A percentile compares a stretch with the other conserved stretches of the same genome.
phyloP scores from a whole-genome alignment of 2,797 vertebrate genomes.

The Buceros bicornis region DNA sequence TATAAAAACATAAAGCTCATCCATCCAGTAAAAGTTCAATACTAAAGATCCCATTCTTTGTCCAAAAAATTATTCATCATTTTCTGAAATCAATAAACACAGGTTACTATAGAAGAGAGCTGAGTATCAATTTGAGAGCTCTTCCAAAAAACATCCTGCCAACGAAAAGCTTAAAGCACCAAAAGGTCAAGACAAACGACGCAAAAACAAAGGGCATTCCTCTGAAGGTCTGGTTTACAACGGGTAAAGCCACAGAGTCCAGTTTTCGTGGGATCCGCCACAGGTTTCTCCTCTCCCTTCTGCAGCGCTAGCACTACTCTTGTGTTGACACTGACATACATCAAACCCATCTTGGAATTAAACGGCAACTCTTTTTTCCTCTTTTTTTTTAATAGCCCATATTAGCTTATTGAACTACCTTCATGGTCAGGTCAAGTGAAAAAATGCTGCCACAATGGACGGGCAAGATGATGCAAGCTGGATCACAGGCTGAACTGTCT shows the following conservation, averaged over 20 bases:
- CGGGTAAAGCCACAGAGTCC: neutral
- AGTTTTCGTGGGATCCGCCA: neutral
- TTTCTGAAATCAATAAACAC: neutral
- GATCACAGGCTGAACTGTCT: neutral
- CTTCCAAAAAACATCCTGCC: neutral
- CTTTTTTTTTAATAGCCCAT: neutral
- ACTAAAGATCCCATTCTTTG: neutral
- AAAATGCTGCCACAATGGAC: neutral
- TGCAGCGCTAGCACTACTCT: neutral
- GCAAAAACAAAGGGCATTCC: neutral
- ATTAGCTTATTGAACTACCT: neutral
- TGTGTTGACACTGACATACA: neutral
- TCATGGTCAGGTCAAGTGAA: neutral
- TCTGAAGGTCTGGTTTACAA: neutral
- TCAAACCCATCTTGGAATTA: neutral
- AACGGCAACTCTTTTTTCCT: neutral
- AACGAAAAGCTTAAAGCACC: neutral
- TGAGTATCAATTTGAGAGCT: neutral
- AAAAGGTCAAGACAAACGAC: neutral
- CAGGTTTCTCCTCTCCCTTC: neutral
- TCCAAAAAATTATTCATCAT: neutral
- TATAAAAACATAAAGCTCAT: neutral
- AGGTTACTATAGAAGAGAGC: neutral
- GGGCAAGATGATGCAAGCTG: neutral
- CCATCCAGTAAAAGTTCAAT: neutral